phyloP scores from a whole-genome alignment of 2,797 vertebrate genomes.

The Otolemur crassicaudatus region DNA sequence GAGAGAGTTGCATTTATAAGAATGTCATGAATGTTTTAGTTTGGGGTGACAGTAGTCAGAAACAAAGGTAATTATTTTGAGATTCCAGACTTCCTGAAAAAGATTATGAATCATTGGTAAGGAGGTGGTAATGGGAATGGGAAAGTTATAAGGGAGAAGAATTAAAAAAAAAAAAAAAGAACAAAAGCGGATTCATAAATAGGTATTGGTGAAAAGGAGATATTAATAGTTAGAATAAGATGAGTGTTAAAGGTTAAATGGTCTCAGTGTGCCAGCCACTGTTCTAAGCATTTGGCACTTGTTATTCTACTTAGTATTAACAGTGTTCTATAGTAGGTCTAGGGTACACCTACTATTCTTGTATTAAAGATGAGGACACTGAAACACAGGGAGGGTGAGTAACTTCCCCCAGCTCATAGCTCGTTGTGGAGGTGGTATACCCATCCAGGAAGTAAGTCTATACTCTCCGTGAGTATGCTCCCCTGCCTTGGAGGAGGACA shows the following conservation, averaged over 20 bases:
- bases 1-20: constrained; percentile 5
- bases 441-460: neutral
- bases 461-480: neutral
- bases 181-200: neutral
- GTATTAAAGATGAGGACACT: neutral
- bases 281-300: neutral
- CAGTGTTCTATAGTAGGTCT: neutral
- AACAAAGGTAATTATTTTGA: constrained; percentile 11
- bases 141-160: neutral
- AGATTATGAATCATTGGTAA: neutral
- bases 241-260: neutral
- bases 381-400: neutral
- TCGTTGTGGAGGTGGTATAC: neutral
- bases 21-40: neutral
- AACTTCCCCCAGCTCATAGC: neutral
- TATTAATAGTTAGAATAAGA: neutral
- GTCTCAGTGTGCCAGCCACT: neutral
- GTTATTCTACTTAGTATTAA: neutral
- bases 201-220: neutral
- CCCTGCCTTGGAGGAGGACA: neutral
- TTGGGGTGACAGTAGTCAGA: neutral
- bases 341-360: neutral
- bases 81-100: neutral
- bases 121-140: neutral
- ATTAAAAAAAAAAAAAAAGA: neutral